These are phyloP conservation scores for Physella acuta DNA, from an alignment of 1,140 invertebrate genomes.

Conservation along the genomic window DNA sequence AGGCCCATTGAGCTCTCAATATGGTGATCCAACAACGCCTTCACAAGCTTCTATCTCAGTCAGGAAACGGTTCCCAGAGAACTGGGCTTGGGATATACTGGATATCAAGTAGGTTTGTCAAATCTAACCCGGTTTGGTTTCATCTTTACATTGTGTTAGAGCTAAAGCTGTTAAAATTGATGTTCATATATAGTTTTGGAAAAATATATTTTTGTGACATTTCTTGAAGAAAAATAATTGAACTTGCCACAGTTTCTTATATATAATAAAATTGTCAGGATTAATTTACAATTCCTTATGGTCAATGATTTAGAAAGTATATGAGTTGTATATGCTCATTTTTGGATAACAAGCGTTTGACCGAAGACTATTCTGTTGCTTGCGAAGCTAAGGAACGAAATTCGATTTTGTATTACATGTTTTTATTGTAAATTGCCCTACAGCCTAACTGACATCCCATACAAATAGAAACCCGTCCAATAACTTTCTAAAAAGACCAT, in stretches of 20 bases:
- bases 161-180: neutral
- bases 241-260: neutral
- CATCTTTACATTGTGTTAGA: neutral
- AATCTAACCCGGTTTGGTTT: neutral
- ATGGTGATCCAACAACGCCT: no score
- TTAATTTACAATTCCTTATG: neutral
- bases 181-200: neutral
- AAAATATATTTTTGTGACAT: neutral
- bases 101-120: neutral
- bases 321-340: no score
- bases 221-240: no score
- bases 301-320: no score
- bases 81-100: slow-evolving; percentile 2
- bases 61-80: slow-evolving; percentile 11
- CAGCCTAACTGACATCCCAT: no score
- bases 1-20: no score
- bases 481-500: neutral
- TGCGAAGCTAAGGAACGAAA: neutral
- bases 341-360: neutral
- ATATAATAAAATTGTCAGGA: neutral
- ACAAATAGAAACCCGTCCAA: neutral
- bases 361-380: neutral
- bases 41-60: no score
- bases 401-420: neutral
- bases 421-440: neutral